Conservation (phyloP, 2,797 vertebrate species). For the Syngnathus acus region DNA sequence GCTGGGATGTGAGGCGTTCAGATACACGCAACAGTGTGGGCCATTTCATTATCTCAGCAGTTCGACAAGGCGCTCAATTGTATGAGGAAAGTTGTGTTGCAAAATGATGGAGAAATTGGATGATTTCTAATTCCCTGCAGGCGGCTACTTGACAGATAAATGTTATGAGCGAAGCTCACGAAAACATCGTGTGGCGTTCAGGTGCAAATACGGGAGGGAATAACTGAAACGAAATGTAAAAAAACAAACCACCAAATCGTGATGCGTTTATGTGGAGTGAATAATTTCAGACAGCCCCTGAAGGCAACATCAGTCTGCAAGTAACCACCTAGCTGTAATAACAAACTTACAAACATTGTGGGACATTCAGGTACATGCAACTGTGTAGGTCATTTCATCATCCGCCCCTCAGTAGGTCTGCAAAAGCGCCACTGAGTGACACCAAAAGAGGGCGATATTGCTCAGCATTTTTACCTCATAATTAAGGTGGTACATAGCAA, state of each 20-base stretch:
- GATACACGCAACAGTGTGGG: not conserved
- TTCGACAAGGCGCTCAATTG: not conserved
- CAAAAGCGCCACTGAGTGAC: too few species aligned
- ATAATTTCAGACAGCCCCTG: not conserved
- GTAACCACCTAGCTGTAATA: too few species aligned
- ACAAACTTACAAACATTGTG: too few species aligned
- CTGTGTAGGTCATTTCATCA: not conserved
- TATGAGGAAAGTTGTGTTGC: not conserved
- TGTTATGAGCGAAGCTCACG: too few species aligned
- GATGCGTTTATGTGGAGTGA: too few species aligned
- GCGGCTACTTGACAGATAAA: not conserved
- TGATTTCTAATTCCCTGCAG: not conserved
- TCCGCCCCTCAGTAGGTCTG: not conserved
- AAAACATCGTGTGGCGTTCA: too few species aligned
- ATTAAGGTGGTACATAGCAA: not conserved
- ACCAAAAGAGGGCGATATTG: not conserved
- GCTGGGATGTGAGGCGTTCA: not conserved
- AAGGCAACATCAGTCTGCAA: not conserved
- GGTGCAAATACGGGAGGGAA: too few species aligned
- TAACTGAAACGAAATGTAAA: too few species aligned
- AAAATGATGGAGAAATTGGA: too few species aligned
- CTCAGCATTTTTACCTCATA: too few species aligned
- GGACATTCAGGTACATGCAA: not conserved
- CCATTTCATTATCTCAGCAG: not conserved
- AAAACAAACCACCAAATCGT: too few species aligned